Evolutionary conservation across 2,888 invertebrate species (phyloP), one percentile per base, ranked within the genome.

Genomic region (Agonopterix heracliana): DNA sequence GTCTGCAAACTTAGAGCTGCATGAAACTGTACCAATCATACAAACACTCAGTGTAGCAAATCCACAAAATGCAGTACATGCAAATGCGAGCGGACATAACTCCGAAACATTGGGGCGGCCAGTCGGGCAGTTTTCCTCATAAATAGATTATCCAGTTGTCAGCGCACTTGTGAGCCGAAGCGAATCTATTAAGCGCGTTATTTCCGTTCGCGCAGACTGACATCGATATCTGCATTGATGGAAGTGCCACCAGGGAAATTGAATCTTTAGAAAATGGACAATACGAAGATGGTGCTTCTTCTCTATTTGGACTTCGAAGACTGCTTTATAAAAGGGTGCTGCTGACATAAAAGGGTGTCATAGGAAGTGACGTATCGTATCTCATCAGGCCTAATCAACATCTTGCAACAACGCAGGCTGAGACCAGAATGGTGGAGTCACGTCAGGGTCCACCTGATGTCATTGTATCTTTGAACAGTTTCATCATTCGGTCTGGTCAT

Each of bases 141-240:
- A 86, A 86, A 86, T 85, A 81, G 84, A 85, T 87, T 84, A 86
- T 71, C 75, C 76, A 75, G 83, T 79, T 85, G 86, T 85, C 86
- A 83, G 81, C 75, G 74, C 68, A 72, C 74, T 79, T 76, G 81
- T 74, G 80, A 83, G 81, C 78, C 74, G 79, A 71, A 68, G 83
- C 84, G 85, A 86, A 86, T 87, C 87, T 87, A 87, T 87, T 87
- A 85, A 84, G 81, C 84, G 78, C 79, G 78, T 85, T 86, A 88
- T 86, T 84, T 87, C 85, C 87, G 83, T 76, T 76, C 67, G 73
- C 73, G 68, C 69, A 68, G 70, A 56, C 69, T 52, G 50, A 35
- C 63, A 40, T 17, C 49, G 66, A 62, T 60, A 55, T 59, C 26
- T 55, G 50, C 50, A 40, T 34, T 45, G 54, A 66, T 74, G 63